Evolutionary conservation across 2,113 vertebrate genomes (phyloP).

Genomic region (Rhombomys opimus): DNA sequence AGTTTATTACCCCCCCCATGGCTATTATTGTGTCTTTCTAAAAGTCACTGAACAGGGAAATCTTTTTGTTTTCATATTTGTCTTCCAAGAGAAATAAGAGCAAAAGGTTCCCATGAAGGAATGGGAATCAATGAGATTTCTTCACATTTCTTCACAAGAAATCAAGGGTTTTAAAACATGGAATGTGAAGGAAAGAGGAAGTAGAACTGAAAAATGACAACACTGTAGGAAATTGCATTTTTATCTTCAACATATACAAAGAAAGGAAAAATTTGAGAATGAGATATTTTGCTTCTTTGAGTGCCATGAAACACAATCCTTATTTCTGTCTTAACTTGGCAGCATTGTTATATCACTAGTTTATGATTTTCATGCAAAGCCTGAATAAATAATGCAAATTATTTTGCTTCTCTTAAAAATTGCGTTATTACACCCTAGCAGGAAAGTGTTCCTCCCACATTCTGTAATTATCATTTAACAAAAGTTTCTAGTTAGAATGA

Average conservation of each 20-base stretch:
- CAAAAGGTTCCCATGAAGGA: neutral
- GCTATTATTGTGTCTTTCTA: neutral
- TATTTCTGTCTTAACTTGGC: neutral
- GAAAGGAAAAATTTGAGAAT: neutral
- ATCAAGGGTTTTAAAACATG: neutral
- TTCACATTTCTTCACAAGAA: neutral
- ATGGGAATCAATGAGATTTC: neutral
- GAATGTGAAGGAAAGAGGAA: neutral
- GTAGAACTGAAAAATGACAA: neutral
- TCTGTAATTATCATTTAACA: slow-evolving; percentile 35
- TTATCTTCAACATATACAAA: too few relatives aligned
- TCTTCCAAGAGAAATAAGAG: neutral
- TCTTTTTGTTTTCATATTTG: neutral
- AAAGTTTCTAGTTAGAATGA: slow-evolving; percentile 37
- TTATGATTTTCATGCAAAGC: neutral
- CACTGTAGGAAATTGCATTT: neutral
- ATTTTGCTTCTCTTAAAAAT: slow-evolving; percentile 21
- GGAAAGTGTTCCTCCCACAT: neutral
- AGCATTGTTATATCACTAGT: neutral
- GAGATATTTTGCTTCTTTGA: neutral
- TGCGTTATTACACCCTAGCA: neutral
- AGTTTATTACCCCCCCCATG: neutral
- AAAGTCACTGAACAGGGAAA: neutral
- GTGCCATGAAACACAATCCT: neutral
- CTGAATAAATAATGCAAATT: neutral